Conservation (phyloP, 2,888 invertebrate species). For the Caenorhabditis afra region DNA sequence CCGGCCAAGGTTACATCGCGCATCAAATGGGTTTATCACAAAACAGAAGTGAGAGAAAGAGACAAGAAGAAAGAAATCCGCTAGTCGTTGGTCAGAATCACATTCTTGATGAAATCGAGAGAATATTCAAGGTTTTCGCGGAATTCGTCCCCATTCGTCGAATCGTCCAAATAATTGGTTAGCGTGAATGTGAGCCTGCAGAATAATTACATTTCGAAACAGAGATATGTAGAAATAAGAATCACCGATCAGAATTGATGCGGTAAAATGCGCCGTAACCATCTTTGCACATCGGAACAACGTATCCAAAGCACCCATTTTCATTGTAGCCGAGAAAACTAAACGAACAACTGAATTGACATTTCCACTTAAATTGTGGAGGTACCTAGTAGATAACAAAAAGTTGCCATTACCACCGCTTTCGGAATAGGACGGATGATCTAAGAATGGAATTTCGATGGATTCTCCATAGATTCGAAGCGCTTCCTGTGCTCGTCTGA, state of each 20-base stretch:
- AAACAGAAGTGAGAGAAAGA: constrained; percentile 35
- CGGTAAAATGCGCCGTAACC: constrained; percentile 85
- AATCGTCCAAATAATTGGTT: constrained; percentile 43
- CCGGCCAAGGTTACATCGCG: constrained; percentile 19
- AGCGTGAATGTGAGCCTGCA: constrained; percentile 62
- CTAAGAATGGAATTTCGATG: constrained; percentile 26
- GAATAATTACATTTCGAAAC: neutral
- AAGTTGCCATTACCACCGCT: constrained; percentile 65
- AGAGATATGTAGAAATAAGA: too few relatives aligned
- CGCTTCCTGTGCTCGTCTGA: constrained; percentile 34
- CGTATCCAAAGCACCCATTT: constrained; percentile 83
- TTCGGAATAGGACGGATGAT: constrained; percentile 32
- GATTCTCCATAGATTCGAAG: constrained; percentile 10
- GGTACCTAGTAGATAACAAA: constrained; percentile 62
- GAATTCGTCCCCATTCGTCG: constrained; percentile 49
- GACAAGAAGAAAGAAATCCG: neutral
- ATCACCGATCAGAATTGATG: constrained; percentile 80
- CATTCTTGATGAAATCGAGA: constrained; percentile 54
- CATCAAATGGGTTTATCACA: constrained; percentile 36
- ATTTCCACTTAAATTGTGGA: too few relatives aligned
- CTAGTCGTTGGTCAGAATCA: constrained; percentile 43
- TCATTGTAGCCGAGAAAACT: constrained; percentile 66
- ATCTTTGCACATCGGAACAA: constrained; percentile 85
- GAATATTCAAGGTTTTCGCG: constrained; percentile 56
- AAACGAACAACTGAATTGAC: constrained; percentile 12